These are phyloP conservation scores for Hippocampus kuda DNA, from an alignment of 2,797 vertebrate genomes.

Conservation along the genomic window DNA sequence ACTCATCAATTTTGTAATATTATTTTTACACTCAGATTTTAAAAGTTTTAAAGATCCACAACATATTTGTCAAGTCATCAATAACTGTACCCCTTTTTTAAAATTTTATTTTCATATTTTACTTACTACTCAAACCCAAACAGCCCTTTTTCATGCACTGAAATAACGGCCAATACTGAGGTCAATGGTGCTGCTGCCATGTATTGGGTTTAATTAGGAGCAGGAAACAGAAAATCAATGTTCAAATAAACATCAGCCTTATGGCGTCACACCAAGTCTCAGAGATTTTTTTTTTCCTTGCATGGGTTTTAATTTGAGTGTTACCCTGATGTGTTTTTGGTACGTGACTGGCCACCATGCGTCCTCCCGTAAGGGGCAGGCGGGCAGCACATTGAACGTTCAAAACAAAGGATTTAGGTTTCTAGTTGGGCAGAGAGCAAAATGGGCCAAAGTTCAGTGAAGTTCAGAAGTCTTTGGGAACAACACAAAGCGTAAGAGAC, in stretches of 20 bases:
- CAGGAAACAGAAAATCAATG: slow-evolving; percentile 3
- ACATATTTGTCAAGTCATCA: neutral
- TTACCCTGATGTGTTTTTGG: slow-evolving; percentile 28
- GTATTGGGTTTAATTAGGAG: neutral
- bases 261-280: slow-evolving; percentile 17
- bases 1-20: neutral
- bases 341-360: slow-evolving; percentile 37
- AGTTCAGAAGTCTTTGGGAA: slow-evolving; percentile 34
- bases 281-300: neutral
- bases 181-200: neutral
- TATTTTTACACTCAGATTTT: neutral
- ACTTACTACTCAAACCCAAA: neutral
- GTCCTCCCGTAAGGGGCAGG: slow-evolving; percentile 34
- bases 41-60: neutral
- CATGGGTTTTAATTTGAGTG: neutral
- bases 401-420: slow-evolving; percentile 63
- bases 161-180: neutral
- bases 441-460: slow-evolving; percentile 49
- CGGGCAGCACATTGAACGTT: slow-evolving; percentile 26
- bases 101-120: neutral
- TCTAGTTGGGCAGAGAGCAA: slow-evolving; percentile 40
- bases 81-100: neutral
- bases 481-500: slow-evolving; percentile 20
- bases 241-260: slow-evolving; percentile 3
- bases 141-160: neutral